Evolutionary conservation across 1,140 invertebrate species (phyloP).

Genomic region (Trichoplusia ni): DNA sequence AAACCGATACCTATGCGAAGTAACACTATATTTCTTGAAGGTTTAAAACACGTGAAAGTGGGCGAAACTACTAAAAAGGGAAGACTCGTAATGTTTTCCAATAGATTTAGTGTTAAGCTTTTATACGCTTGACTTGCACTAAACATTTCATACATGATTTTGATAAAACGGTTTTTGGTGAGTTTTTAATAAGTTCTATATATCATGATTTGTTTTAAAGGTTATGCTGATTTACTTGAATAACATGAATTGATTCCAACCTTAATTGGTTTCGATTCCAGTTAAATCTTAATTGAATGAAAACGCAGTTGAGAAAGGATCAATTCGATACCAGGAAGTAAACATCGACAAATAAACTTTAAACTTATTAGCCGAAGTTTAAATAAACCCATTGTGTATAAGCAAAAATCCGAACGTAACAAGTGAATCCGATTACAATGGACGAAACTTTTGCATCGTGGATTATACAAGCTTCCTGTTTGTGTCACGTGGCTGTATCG

Average conservation of each 20-base stretch:
- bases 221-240: too few relatives aligned
- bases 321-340: too few relatives aligned
- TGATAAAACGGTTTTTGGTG: too few relatives aligned
- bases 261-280: too few relatives aligned
- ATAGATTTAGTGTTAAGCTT: constrained; percentile 33
- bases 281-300: too few relatives aligned
- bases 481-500: constrained; percentile 9
- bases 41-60: constrained; percentile 18
- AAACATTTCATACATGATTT: too few relatives aligned
- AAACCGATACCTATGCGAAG: neutral
- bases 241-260: too few relatives aligned
- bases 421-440: constrained; percentile 31
- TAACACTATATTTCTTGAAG: constrained; percentile 18
- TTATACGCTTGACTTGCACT: constrained; percentile 21
- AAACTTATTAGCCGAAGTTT: neutral
- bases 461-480: constrained; percentile 19
- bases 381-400: neutral
- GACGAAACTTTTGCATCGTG: constrained; percentile 20
- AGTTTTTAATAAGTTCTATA: too few relatives aligned
- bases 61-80: constrained; percentile 23
- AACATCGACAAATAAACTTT: neutral
- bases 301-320: too few relatives aligned
- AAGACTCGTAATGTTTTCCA: constrained; percentile 30
- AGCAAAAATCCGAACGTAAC: constrained; percentile 22
- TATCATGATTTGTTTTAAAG: too few relatives aligned